Evolutionary conservation across 2,113 vertebrate species (phyloP).

Genomic region (Hepsetus odoe): DNA sequence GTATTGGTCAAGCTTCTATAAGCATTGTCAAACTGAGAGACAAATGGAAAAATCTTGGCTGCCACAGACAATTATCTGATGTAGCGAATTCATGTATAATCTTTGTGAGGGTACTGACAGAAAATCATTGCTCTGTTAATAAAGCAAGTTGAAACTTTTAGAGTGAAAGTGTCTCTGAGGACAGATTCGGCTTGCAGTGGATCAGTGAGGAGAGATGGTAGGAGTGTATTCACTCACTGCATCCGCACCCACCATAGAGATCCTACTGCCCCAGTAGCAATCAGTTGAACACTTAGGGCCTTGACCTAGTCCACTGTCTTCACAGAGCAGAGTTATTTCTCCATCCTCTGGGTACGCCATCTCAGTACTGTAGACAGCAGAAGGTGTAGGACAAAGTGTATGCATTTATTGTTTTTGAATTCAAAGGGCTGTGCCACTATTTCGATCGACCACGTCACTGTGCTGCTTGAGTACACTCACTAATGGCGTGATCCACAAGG

Average conservation of each 20-base stretch:
- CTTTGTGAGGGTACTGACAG: not conserved
- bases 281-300: not conserved
- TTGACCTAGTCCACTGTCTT: not conserved
- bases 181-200: not conserved
- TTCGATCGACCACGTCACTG: constrained; percentile 31
- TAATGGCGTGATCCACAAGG: constrained; percentile 30
- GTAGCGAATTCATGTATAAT: not conserved
- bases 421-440: constrained; percentile 2
- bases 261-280: not conserved
- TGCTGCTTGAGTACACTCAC: constrained; percentile 22
- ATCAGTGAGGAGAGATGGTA: not conserved
- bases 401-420: not conserved
- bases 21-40: not conserved
- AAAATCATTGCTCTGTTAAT: constrained; percentile 20
- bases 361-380: not conserved
- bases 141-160: not conserved
- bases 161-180: not conserved
- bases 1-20: not conserved
- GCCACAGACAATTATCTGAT: not conserved
- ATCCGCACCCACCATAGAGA: not conserved
- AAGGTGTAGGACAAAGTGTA: not conserved
- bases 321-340: not conserved
- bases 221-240: not conserved
- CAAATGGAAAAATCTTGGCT: not conserved
- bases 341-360: not conserved